Evolutionary conservation across 2,113 vertebrate genomes (phyloP), one percentile per base, ranked within the genome.

Genomic region (Oreamnos americanus): DNA sequence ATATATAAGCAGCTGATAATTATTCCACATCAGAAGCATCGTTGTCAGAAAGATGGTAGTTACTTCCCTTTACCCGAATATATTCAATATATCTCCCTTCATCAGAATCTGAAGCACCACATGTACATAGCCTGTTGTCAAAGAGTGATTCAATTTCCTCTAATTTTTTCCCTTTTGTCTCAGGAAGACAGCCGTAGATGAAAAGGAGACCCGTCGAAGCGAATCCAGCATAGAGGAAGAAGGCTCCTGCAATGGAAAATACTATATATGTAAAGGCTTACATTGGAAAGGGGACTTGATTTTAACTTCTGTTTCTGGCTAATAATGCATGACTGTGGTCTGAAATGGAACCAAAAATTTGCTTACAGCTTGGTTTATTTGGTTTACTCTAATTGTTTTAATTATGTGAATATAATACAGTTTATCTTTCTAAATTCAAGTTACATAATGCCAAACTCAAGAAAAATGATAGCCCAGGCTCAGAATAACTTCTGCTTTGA

Each of bases 41-140:
- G 90, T 99, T 99, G 99, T 99, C 99, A 82, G 99, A 99, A 98
- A 99, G 99, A 98, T 99, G 99, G 98, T 99, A 99, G 99, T 99
- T 99, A 97, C 99, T 99, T 95, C 99, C 99, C 98, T 99, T 99
- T 97, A 99, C 99, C 90, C 99, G 99, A 98, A 99, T 99, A 98
- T 99, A 99, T 98, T 99, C 99, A 5, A 99, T 99, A 95, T 99
- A 99, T 93, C 99, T 99, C 39, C 99, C 99, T 97, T 99, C 99
- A 97, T 99, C 99, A 5, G 99, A 99, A 98, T 99, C 99, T 0
- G 99, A 99, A 92, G 99, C 98, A 78, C 99, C 99, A 97, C 99
- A 99, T 5, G 99, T 99, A 98, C 99, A 99, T 10, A 99, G 99
- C 97, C 98, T 99, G 98, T 98, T 99, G 97, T 99, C 99, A 96